Evolutionary conservation across 1,140 invertebrate genomes (phyloP).

Genomic region (Cecropterus lyciades): DNA sequence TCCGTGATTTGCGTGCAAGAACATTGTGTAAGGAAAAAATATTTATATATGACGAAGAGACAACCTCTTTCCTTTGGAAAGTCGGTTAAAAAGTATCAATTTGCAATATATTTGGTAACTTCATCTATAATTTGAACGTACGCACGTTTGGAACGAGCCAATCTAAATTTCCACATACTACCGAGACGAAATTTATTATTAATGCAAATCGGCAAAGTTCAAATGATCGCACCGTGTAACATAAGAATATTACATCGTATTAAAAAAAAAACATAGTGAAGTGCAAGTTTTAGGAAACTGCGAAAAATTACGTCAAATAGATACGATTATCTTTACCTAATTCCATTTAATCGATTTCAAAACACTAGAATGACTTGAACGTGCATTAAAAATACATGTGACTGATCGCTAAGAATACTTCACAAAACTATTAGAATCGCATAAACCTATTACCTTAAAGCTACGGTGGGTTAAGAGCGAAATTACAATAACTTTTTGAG

Average conservation of each 20-base stretch:
- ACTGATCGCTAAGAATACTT: not conserved
- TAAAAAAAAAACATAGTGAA: not conserved
- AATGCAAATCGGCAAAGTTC: no score
- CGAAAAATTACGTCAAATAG: not conserved
- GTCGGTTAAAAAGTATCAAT: no score
- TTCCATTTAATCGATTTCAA: not conserved
- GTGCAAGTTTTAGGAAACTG: not conserved
- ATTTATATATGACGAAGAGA: no score
- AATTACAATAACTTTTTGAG: not conserved
- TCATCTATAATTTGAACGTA: no score
- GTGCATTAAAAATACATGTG: slow-evolving; percentile 1
- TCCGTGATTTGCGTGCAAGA: no score
- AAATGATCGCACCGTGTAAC: no score
- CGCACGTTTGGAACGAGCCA: no score
- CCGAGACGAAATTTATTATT: no score
- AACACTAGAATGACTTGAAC: not conserved
- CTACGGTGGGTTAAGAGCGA: slow-evolving; percentile 4
- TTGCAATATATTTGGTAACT: no score
- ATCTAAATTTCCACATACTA: no score
- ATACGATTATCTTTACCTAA: not conserved
- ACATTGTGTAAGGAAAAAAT: no score
- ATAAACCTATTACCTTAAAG: not conserved
- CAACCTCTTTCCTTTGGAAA: no score
- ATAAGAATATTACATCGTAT: not conserved
- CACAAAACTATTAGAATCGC: not conserved